Evolutionary conservation across 2,113 vertebrate species (phyloP), one percentile per base, ranked within the genome.

Genomic region (Riparia riparia): DNA sequence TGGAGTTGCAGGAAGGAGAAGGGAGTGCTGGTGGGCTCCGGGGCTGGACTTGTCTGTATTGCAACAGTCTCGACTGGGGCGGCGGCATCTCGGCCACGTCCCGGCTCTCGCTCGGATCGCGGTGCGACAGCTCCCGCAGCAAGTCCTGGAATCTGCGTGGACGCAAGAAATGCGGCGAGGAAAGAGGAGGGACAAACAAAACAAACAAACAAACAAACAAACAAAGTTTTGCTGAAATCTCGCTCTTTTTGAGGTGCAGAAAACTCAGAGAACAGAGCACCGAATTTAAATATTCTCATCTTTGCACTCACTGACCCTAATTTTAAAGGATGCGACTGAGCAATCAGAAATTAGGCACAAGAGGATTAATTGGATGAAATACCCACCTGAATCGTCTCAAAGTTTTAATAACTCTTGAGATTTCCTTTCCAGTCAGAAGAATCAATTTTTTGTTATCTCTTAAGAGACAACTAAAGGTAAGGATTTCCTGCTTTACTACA

Each of bases 61-160:
- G 99, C 95, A 99, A 98, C 95, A 99, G 99, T 83, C 99, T 99
- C 29, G 99, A 99, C 84, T 99, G 99, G 37, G 99, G 99, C 47
- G 99, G 99, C 17, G 99, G 99, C 99, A 99, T 99, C 77, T 99
- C 99, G 17, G 98, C 76, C 14, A 97, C 95, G 79, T 99, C 99
- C 85, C 99, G 98, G 44, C 97, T 98, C 95, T 99, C 99, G 44
- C 97, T 97, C 10, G 98, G 98, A 64, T 99, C 99, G 61, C 99
- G 99, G 56, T 98, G 98, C 50, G 98, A 98, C 88, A 99, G 98
- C 82, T 99, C 99, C 98, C 99, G 98, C 91, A 99, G 97, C 92
- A 99, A 98, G 90, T 99, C 99, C 39, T 99, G 99, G 97, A 99
- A 99, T 97, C 99, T 99, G 94, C 42, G 77, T 3, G 3, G 89